A percentile compares a stretch with the other conserved stretches of the same genome.
Evolutionary conservation across 2,113 vertebrate genomes (phyloP).

Genomic region (Ptilonorhynchus violaceus): DNA sequence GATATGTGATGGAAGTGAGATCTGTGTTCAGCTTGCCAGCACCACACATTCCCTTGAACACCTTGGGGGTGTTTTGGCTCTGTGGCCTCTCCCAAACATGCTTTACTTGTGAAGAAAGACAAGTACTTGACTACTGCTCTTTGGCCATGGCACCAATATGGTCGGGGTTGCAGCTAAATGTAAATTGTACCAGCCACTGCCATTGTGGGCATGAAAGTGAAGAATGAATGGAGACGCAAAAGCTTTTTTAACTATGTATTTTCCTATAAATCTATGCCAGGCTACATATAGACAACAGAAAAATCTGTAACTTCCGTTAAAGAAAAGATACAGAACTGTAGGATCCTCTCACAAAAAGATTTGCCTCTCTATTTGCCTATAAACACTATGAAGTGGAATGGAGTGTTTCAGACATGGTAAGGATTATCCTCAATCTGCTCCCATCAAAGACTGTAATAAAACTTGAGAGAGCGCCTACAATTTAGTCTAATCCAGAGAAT

Average conservation of each 20-base stretch:
- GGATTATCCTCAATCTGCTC: not conserved
- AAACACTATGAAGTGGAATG: not conserved
- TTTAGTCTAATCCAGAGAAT: not conserved
- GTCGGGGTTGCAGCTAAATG: not conserved
- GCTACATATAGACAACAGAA: not conserved
- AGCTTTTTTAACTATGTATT: fast-evolving
- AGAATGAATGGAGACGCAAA: not conserved
- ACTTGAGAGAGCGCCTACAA: not conserved
- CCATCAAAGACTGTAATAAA: not conserved
- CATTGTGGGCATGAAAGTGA: not conserved
- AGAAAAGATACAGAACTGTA: not conserved
- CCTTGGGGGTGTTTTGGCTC: fast-evolving
- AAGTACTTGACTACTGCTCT: not conserved
- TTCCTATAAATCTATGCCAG: not conserved
- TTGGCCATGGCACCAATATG: not conserved
- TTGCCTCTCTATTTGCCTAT: not conserved
- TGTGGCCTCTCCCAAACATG: fast-evolving
- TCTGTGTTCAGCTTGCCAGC: not conserved
- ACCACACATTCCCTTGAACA: not conserved
- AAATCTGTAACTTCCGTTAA: not conserved
- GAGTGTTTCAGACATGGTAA: not conserved
- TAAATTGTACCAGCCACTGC: too few relatives aligned
- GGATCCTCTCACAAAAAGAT: not conserved
- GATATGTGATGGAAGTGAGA: not conserved
- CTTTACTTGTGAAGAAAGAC: not conserved